A percentile compares a stretch with the other conserved stretches of the same genome.
Conservation (phyloP, 37 sponge, comb jelly and placozoan genomes). For the Aphrocallistes beatrix region DNA sequence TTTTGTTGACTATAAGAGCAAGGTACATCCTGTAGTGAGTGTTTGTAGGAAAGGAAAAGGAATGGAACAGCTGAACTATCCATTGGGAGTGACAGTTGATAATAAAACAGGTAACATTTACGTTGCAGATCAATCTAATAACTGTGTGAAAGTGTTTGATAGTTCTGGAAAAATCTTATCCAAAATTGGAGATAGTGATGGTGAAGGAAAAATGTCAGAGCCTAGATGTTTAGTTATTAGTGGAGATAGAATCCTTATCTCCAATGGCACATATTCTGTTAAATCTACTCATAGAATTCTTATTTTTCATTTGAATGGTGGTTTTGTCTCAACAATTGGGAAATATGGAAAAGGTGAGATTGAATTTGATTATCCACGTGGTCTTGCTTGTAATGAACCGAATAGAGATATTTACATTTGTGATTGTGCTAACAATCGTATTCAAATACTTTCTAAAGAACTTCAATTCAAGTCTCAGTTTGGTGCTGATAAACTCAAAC, state of each 20-base stretch:
- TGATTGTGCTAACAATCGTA: not conserved
- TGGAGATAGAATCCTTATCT: not conserved
- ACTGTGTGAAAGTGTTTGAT: slow-evolving; percentile 6
- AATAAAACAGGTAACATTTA: not conserved
- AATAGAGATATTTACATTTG: not conserved
- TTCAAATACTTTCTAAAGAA: not conserved
- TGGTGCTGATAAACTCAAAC: not conserved
- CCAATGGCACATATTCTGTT: no score
- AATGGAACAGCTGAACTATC: not conserved
- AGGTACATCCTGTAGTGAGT: not conserved
- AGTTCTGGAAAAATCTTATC: not conserved
- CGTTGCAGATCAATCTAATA: not conserved
- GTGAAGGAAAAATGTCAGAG: not conserved
- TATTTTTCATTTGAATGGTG: not conserved
- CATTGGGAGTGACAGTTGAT: not conserved
- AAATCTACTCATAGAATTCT: not conserved
- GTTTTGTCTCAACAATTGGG: not conserved
- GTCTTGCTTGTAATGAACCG: not conserved
- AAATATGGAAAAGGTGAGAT: not conserved
- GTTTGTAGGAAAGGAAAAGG: not conserved
- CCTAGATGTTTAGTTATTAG: not conserved
- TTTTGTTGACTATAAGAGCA: not conserved
- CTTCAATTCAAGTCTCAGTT: not conserved
- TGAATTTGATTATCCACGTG: not conserved
- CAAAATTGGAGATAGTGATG: not conserved